Conservation (phyloP, 2,888 invertebrate species). For the Notocelia uddmanniana region DNA sequence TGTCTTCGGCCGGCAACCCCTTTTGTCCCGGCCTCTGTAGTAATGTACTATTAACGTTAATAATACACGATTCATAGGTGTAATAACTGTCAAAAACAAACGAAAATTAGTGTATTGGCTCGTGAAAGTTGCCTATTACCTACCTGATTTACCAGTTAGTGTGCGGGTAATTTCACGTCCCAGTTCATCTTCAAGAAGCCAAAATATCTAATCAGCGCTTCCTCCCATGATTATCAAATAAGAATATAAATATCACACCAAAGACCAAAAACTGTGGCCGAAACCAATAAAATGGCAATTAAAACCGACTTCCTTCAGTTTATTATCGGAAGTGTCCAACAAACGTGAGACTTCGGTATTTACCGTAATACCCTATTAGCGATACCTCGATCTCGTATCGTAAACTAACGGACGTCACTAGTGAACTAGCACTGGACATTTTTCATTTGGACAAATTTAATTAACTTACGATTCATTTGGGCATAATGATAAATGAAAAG, state of each 20-base stretch:
- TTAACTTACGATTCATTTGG: background rate
- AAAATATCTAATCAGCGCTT: conserved; percentile 30
- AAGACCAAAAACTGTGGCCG: conserved; percentile 31
- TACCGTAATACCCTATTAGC: conserved; percentile 54
- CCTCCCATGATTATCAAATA: conserved; percentile 32
- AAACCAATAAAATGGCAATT: conserved; percentile 50
- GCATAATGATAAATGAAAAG: background rate
- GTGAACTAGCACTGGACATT: conserved; percentile 23
- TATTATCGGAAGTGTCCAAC: conserved; percentile 60
- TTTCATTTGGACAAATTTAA: conserved; percentile 23
- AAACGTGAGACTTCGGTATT: conserved; percentile 61
- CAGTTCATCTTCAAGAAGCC: background rate
- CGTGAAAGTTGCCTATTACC: conserved; percentile 3
- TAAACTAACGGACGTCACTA: conserved; percentile 51
- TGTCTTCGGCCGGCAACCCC: too few relatives aligned
- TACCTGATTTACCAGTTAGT: conserved; percentile 13
- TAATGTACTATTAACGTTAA: too few relatives aligned
- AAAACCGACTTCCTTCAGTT: conserved; percentile 51
- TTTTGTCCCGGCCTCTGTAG: too few relatives aligned
- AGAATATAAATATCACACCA: conserved; percentile 42
- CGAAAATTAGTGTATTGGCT: background rate
- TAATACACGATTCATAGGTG: background rate
- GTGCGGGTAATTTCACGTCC: background rate
- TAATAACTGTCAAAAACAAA: background rate
- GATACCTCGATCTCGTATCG: conserved; percentile 49